Percentiles rank a stretch among this genome's conserved stretches.
phyloP scores from a whole-genome alignment of 2,888 invertebrate genomes.

The Caenorhabditis sp. region DNA sequence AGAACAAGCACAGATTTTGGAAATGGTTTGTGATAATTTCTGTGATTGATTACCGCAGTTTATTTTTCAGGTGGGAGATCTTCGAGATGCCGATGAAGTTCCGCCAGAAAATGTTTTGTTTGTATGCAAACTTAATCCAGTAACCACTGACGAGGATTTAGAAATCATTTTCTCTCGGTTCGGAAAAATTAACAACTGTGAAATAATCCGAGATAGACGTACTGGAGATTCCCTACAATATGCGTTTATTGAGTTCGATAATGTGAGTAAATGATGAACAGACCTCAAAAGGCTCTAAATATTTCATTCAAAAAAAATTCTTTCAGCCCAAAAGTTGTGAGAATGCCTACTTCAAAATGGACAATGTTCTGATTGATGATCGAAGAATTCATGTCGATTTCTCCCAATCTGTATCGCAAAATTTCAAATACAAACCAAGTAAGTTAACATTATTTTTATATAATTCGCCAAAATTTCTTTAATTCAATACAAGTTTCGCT shows the following conservation, averaged over 20 bases:
- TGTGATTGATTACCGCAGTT: neutral
- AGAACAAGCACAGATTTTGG: constrained; percentile 93
- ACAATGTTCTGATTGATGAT: constrained; percentile 98
- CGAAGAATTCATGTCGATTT: constrained; percentile 98
- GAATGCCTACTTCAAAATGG: constrained; percentile 99
- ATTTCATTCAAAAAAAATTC: constrained; percentile 2
- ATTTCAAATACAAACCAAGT: constrained; percentile 55
- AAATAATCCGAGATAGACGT: constrained; percentile 84
- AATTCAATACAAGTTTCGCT: too few species aligned
- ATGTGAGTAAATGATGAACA: constrained; percentile 72
- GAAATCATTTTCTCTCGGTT: constrained; percentile 92
- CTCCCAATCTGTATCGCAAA: constrained; percentile 94
- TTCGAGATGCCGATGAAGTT: constrained; percentile 94
- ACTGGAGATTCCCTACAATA: constrained; percentile 94
- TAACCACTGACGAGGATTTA: constrained; percentile 88
- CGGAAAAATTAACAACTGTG: constrained; percentile 78
- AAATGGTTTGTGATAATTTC: constrained; percentile 78
- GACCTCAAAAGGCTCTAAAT: too few species aligned
- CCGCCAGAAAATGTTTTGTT: constrained; percentile 99
- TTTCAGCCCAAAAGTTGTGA: constrained; percentile 79
- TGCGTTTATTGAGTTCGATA: constrained; percentile 96
- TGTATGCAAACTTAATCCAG: constrained; percentile 97
- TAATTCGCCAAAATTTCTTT: too few species aligned
- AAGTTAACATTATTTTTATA: neutral
- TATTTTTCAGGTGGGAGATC: constrained; percentile 80